Evolutionary conservation across 2,113 vertebrate species (phyloP), one percentile per base, ranked within the genome.

Genomic region (Heteronetta atricapilla): DNA sequence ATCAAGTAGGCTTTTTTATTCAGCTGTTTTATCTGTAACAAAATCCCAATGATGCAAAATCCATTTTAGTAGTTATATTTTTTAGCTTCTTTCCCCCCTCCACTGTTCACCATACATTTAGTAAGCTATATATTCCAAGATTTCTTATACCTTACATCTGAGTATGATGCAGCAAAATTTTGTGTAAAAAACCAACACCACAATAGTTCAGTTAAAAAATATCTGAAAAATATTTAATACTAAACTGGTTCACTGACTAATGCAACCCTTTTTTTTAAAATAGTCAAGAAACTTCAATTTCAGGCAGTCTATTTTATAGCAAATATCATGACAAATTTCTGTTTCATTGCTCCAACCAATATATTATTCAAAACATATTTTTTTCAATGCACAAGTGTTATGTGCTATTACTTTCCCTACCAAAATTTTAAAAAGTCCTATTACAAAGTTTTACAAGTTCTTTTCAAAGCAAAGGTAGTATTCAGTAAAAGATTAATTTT

Each of bases 371-470:
- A 23, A 89, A 34, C 29, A 5, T 21, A 76, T 56, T 48, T 13
- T 72, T 88, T 91, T 88, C 55, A 93, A 91, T 72, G 55, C 66
- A 80, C 38, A 40, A 55, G 59, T 85, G 69, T 40, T 74, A 44
- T 17, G 26, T 48, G 56, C 33, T 36, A 22, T 58, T 89, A 76
- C 72, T 88, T 86, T 28, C 42, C 22, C 13, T 21, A 46, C 77
- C 2, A 44, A 53, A 53, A 5, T 31, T n/a, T 2, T 28, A 12
- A 56, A 31, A 16, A 70, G 44, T 19, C 0, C 0, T 42, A 36
- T 34, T 52, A 76, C 15, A 5, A 84, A 67, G 4, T 42, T 80
- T 46, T 34, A 0, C 52, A 83, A 56, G 36, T 9, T 74, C 13
- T 73, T 63, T 83, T 74, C 31, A 21, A 88, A 88, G 2, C 34